Base-by-base conservation (phyloP, 2,113 vertebrate genomes). In the Paramisgurnus dabryanus region DNA sequence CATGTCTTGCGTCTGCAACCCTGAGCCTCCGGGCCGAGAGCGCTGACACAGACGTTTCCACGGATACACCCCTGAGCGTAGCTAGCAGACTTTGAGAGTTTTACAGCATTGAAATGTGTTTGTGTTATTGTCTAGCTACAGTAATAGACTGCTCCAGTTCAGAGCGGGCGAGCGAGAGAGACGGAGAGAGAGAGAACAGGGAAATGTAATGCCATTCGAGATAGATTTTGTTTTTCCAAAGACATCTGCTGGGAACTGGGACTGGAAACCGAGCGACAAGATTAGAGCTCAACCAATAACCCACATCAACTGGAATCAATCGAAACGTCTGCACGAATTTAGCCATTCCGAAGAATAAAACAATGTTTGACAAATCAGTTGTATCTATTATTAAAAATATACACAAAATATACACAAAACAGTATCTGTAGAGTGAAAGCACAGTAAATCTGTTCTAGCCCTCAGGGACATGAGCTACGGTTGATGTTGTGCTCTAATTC, bases 301-400 rank as follows among this genome's bases (percentile, higher is more conserved):
- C 69, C 49, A 8, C 60, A 65, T n/a, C 60, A 64, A n/a, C n/a
- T 47, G 47, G 61, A 77, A 77, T 43, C 77, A 70, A 63, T 49
- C 49, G 47, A 45, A 41, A 47, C 50, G 47, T 40, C 67, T 22
- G 70, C 12, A 6, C 7, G 75, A 61, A 58, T 72, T 73, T 45
- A 40, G 47, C 13, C 45, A 27, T 50, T 79, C 18, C 4, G 2
- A 39, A 40, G 22, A 41, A 61, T 45, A 27, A 58, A 6, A 63
- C 1, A 81, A 34, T 47, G 73, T 69, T 71, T 77, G 90, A 84
- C 81, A 70, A 80, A 64, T 86, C 79, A 91, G 88, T 81, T 80
- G 82, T 50, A 70, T 86, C 85, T 89, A 89, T 90, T 90, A 91
- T 89, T 91, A 89, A 76, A 83, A 69, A 0, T 73, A 78, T 74